A percentile compares a stretch with the other conserved stretches of the same genome.
These are phyloP conservation scores for Drosophila asahinai DNA, from an alignment of 1,140 invertebrate species.

Conservation along the genomic window DNA sequence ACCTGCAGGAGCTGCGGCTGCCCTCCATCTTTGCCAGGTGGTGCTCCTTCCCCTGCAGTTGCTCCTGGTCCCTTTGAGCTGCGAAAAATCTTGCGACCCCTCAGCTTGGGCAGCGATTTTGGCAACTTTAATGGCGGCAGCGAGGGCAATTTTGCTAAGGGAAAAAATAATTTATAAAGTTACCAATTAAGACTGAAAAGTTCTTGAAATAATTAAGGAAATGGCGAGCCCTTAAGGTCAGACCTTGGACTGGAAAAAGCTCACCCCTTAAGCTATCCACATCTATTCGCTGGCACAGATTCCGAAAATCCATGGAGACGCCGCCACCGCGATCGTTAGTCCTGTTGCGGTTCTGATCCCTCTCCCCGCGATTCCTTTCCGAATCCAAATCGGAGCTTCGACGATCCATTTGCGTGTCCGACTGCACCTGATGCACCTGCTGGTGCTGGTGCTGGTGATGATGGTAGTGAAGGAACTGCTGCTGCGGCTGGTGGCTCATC, in stretches of 20 bases:
- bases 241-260: not conserved
- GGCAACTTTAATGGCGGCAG: constrained; percentile 74
- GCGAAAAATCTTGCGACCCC: constrained; percentile 73
- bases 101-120: constrained; percentile 71
- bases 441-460: constrained; percentile 30
- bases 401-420: constrained; percentile 18
- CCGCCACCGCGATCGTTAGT: constrained; percentile 18
- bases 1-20: constrained; percentile 11
- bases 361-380: constrained; percentile 3
- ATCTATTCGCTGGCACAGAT: constrained; percentile 63
- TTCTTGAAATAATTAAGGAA: too few relatives aligned
- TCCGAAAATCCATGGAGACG: constrained; percentile 59
- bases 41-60: not conserved
- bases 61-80: constrained; percentile 43
- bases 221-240: too few relatives aligned
- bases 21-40: not conserved
- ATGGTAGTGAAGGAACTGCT: constrained; percentile 25
- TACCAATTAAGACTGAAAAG: not conserved
- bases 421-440: constrained; percentile 28
- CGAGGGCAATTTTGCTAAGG: constrained; percentile 59
- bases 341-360: constrained; percentile 6
- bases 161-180: not conserved
- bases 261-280: constrained; percentile 59
- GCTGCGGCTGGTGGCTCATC: constrained; percentile 39
- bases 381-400: constrained; percentile 9